These are phyloP conservation scores for Dryocosmus kuriphilus DNA, from an alignment of 2,888 invertebrate genomes.

Conservation along the genomic window DNA sequence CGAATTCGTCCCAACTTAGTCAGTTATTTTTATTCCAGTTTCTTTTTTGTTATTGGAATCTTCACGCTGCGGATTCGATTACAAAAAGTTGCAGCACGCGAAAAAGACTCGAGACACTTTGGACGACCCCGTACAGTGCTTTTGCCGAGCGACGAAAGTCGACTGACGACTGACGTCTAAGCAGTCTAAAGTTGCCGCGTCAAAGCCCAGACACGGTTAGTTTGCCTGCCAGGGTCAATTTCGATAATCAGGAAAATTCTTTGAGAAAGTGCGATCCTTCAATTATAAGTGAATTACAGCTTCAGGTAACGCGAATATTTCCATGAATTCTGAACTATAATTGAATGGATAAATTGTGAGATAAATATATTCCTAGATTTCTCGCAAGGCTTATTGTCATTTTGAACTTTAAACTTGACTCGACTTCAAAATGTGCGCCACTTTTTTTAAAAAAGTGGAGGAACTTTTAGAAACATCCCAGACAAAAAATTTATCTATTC, in stretches of 20 bases:
- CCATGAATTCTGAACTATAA: too few species aligned
- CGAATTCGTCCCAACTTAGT: background rate
- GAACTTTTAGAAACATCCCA: too few species aligned
- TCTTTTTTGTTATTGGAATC: background rate
- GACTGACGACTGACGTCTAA: conserved; percentile 63
- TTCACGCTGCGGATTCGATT: background rate
- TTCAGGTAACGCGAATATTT: too few species aligned
- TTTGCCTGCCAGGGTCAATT: background rate
- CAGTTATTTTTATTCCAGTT: conserved; percentile 2
- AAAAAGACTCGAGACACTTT: conserved; percentile 18
- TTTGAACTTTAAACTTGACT: too few species aligned
- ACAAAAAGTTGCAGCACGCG: background rate
- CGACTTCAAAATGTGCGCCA: too few species aligned
- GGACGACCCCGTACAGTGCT: conserved; percentile 48
- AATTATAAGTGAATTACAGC: too few species aligned
- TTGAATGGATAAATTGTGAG: too few species aligned
- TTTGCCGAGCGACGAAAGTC: conserved; percentile 60
- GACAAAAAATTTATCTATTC: too few species aligned
- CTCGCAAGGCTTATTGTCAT: too few species aligned
- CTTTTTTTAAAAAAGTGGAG: too few species aligned
- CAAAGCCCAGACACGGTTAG: background rate
- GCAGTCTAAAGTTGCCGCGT: conserved; percentile 30
- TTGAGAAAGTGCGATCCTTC: background rate
- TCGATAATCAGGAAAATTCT: conserved; percentile 4
- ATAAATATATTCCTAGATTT: too few species aligned